Base-by-base conservation (phyloP, 2,888 invertebrate species). In the Ormyrus pomaceus region DNA sequence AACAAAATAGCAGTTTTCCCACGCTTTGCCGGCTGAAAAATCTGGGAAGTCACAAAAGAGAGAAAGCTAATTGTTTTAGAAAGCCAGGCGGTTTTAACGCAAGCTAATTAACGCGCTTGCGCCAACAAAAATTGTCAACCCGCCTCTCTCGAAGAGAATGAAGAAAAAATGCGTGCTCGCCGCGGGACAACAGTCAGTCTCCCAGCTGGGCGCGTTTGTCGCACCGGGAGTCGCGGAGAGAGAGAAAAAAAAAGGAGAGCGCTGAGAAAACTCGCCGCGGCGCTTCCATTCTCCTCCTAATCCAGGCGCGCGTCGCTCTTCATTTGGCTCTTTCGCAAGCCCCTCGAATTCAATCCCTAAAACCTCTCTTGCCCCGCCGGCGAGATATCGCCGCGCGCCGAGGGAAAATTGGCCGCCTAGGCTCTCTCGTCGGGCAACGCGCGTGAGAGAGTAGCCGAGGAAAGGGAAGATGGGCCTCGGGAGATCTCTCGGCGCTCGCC, bases 51-150 rank as follows among this genome's bases (percentile, higher is more conserved):
- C 34, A 4, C 34, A 34, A 34, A 34, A 34, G 53, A 13, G 53
- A 53, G 59, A 58, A 71, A 71, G 65, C 59, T 64, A 62, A 51
- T 64, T 58, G 53, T 55, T 62, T 70, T 51, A 65, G 69, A 74
- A 73, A 65, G 64, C 61, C 8, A 70, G 46, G 19, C 53, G 50
- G 34, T 56, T 62, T 61, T 53, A 56, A 66, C 34, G 34, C 58
- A 6, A 19, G 46, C 65, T 71, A 75, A 75, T 79, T 79, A 75
- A 55, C 64, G 64, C 65, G 48, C 13, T n/a, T 61, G 48, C 53
- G 70, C 11, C 56, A 70, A 75, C 69, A 61, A 79, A 79, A 79
- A 79, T 79, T 70, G 70, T 69, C 70, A 79, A 75, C 53, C 70
- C 70, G 53, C 10, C 53, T 79, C 53, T 79, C 46, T 7, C 48